These are phyloP conservation scores for Lamproptera curius DNA, from an alignment of 2,888 invertebrate genomes.

Conservation along the genomic window DNA sequence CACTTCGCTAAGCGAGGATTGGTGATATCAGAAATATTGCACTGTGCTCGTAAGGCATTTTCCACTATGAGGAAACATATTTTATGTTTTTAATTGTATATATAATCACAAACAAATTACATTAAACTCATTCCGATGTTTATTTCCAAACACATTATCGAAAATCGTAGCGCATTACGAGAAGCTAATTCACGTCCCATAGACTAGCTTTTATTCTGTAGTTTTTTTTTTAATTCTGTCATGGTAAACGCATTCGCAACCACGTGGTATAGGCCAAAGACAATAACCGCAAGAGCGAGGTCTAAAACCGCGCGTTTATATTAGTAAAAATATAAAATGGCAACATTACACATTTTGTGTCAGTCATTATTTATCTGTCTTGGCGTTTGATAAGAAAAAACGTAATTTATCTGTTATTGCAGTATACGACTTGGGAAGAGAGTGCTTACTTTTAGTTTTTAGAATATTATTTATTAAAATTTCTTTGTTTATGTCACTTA, in stretches of 20 bases:
- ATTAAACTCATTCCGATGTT: conserved; percentile 53
- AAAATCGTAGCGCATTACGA: conserved; percentile 68
- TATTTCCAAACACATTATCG: conserved; percentile 72
- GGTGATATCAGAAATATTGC: conserved; percentile 64
- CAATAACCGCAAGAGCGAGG: conserved; percentile 16
- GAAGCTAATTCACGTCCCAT: conserved; percentile 72
- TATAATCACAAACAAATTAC: conserved; percentile 45
- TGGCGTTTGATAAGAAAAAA: conserved; percentile 8
- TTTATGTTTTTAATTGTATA: conserved; percentile 40
- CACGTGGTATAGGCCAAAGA: conserved; percentile 54
- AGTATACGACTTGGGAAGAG: conserved; percentile 28
- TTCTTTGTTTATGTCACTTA: conserved; percentile 52
- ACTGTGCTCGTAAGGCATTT: conserved; percentile 46
- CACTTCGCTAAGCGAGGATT: conserved; percentile 73
- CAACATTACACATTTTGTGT: conserved; percentile 19
- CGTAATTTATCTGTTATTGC: conserved; percentile 13
- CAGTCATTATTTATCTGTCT: conserved; percentile 8
- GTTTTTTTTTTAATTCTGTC: conserved; percentile 27
- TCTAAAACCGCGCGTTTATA: conserved; percentile 4
- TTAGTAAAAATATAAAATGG: background rate
- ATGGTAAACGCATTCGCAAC: conserved; percentile 27
- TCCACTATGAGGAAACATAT: conserved; percentile 54
- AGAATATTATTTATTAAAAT: conserved; percentile 57
- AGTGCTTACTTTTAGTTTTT: conserved; percentile 51
- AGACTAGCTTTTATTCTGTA: conserved; percentile 49